Evolutionary conservation across 1,140 invertebrate genomes (phyloP).

Genomic region (Pogonomyrmex barbatus): DNA sequence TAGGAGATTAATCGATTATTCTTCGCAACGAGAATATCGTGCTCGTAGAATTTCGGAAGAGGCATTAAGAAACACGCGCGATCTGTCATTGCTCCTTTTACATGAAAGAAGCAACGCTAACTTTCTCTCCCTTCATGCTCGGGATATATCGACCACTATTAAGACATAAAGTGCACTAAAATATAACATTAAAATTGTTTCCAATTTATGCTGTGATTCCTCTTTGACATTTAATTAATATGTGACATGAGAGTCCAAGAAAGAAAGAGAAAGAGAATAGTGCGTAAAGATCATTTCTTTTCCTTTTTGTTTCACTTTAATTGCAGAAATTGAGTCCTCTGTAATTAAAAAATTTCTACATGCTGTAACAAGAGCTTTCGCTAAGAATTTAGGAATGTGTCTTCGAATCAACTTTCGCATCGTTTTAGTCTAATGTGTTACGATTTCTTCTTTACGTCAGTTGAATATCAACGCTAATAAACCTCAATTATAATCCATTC

Average conservation of each 20-base stretch:
- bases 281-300: neutral
- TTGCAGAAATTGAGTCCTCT: neutral
- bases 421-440: neutral
- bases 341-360: conserved; percentile 18
- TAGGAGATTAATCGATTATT: neutral
- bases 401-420: conserved; percentile 4
- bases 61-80: neutral
- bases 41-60: neutral
- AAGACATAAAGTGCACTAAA: neutral
- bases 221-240: neutral
- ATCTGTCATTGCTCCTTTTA: neutral
- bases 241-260: neutral
- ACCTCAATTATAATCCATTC: conserved; percentile 7
- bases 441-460: conserved; percentile 13
- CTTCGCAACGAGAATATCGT: neutral
- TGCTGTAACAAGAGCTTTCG: conserved; percentile 21
- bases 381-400: conserved; percentile 40
- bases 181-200: neutral
- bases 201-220: neutral
- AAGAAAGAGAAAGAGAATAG: neutral
- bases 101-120: conserved; percentile 1
- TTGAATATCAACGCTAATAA: neutral
- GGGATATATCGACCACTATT: neutral
- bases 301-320: neutral
- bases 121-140: conserved; percentile 30